These are phyloP conservation scores for Nycteola revayana DNA, from an alignment of 2,888 invertebrate genomes.

Conservation along the genomic window DNA sequence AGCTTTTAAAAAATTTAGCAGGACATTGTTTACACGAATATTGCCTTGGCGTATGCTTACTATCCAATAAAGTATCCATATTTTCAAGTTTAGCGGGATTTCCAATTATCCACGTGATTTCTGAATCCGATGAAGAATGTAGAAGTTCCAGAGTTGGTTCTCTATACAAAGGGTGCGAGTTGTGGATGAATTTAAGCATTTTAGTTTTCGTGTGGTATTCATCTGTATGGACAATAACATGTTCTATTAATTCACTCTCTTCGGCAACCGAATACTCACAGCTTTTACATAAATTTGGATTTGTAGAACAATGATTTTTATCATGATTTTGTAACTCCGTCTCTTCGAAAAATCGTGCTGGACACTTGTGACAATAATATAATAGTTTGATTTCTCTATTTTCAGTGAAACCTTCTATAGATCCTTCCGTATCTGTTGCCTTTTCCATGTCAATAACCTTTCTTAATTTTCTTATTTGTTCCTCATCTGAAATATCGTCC, in stretches of 20 bases:
- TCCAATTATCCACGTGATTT: slow-evolving; percentile 73
- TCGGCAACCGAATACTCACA: slow-evolving; percentile 90
- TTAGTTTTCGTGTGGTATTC: slow-evolving; percentile 91
- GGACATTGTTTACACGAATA: slow-evolving; percentile 85
- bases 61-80: slow-evolving; percentile 42
- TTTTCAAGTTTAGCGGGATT: slow-evolving; percentile 47
- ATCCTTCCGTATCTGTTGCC: slow-evolving; percentile 35
- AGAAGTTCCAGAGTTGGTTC: slow-evolving; percentile 82
- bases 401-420: slow-evolving; percentile 47
- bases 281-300: slow-evolving; percentile 86
- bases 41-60: slow-evolving; percentile 62
- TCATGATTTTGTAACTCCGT: slow-evolving; percentile 88
- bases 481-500: slow-evolving; percentile 84
- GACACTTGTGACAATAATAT: slow-evolving; percentile 91
- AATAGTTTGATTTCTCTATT: slow-evolving; percentile 69
- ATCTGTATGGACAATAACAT: slow-evolving; percentile 87
- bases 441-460: slow-evolving; percentile 67
- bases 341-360: slow-evolving; percentile 90
- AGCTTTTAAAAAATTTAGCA: slow-evolving; percentile 87
- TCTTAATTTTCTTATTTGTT: slow-evolving; percentile 79
- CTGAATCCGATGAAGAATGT: slow-evolving; percentile 50
- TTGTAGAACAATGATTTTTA: slow-evolving; percentile 84
- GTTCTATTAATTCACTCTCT: slow-evolving; percentile 85
- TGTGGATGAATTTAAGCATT: slow-evolving; percentile 84
- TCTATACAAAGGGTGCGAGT: slow-evolving; percentile 83